phyloP scores from a whole-genome alignment of 53 echinoderm and acorn worm species.

The Paracentrotus lividus region DNA sequence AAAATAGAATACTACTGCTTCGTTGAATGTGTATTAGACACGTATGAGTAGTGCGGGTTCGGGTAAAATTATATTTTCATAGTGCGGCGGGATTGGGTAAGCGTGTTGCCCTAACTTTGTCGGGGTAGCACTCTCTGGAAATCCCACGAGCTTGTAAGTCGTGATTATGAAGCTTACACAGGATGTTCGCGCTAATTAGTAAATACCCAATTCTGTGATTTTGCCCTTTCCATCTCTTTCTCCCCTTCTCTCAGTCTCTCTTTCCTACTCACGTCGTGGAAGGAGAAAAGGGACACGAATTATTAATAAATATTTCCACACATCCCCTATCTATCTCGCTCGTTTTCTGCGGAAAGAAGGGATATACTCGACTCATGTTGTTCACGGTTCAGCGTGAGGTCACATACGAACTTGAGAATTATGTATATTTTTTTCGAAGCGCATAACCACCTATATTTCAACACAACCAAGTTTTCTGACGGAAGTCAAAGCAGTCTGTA shows the following conservation, averaged over 20 bases:
- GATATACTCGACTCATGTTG: constrained; percentile 46
- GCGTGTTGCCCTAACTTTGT: constrained; percentile 10
- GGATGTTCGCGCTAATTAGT: constrained; percentile 60
- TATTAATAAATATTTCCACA: constrained; percentile 59
- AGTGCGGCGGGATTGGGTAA: neutral
- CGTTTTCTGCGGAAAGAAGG: constrained; percentile 50
- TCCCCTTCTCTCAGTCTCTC: neutral
- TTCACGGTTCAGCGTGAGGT: constrained; percentile 46
- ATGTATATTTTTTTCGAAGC: too few species aligned
- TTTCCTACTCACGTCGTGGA: neutral
- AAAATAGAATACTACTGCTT: neutral
- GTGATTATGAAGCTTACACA: constrained; percentile 48
- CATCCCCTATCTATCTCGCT: constrained; percentile 32
- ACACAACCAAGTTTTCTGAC: constrained; percentile 25
- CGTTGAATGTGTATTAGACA: too few species aligned
- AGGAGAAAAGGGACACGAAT: constrained; percentile 10
- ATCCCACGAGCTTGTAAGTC: constrained; percentile 12
- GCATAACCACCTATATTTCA: constrained; percentile 23
- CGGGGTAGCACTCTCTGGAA: constrained; percentile 25
- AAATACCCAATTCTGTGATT: constrained; percentile 59
- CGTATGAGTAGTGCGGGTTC: too few species aligned
- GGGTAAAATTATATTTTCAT: too few species aligned
- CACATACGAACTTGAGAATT: neutral
- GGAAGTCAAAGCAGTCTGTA: constrained; percentile 59
- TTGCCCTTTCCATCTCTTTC: neutral